phyloP scores from a whole-genome alignment of 2,888 invertebrate genomes.

The Neoascia interrupta region DNA sequence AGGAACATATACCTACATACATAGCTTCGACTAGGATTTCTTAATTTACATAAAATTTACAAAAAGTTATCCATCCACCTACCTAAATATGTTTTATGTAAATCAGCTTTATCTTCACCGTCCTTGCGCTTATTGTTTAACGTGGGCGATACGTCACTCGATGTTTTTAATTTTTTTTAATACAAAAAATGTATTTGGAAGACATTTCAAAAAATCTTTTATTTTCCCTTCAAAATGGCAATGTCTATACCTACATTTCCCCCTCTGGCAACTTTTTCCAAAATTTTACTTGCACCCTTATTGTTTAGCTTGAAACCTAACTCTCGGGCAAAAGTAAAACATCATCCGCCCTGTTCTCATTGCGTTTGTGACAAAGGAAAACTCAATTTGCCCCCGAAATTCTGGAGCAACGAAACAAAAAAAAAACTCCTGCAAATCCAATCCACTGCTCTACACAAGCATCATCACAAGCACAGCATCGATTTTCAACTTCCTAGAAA shows the following conservation, averaged over 20 bases:
- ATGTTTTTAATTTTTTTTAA: too few relatives aligned
- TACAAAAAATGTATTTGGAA: too few relatives aligned
- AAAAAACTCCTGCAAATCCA: slow-evolving; percentile 2
- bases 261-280: neutral
- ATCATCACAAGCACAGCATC: slow-evolving; percentile 19
- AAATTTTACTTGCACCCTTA: slow-evolving; percentile 33
- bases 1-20: too few relatives aligned
- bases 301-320: slow-evolving; percentile 23
- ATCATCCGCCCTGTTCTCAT: slow-evolving; percentile 11
- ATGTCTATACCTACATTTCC: neutral
- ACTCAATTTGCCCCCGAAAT: slow-evolving; percentile 46
- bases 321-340: slow-evolving; percentile 37
- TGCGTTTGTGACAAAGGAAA: slow-evolving; percentile 45
- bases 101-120: too few relatives aligned
- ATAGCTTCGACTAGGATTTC: too few relatives aligned
- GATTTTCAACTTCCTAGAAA: slow-evolving; percentile 47
- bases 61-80: too few relatives aligned
- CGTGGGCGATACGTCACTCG: too few relatives aligned
- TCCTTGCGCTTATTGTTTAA: too few relatives aligned
- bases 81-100: too few relatives aligned
- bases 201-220: too few relatives aligned
- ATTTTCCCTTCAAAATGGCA: neutral
- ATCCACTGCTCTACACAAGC: neutral
- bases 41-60: too few relatives aligned
- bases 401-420: neutral